Evolutionary conservation across 2,888 invertebrate species (phyloP).

Genomic region (Andricus quercusramuli): DNA sequence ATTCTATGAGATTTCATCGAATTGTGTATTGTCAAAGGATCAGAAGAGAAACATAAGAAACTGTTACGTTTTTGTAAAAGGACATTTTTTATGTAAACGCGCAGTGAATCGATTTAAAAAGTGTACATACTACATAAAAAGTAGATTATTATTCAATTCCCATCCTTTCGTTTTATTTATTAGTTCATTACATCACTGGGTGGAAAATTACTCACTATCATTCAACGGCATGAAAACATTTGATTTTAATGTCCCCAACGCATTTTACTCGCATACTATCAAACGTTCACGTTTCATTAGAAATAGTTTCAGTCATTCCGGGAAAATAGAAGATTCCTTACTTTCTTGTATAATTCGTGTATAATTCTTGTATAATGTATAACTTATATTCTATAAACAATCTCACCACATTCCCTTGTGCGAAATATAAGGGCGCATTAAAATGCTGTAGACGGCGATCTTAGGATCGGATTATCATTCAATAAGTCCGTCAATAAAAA

Average conservation of each 20-base stretch:
- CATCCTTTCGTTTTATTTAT: conserved; percentile 30
- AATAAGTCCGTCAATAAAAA: not conserved
- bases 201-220: conserved; percentile 3
- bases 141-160: conserved; percentile 35
- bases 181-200: conserved; percentile 6
- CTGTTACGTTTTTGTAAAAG: conserved; percentile 20
- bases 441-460: conserved; percentile 5
- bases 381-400: conserved; percentile 29
- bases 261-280: not conserved
- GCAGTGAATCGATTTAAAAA: conserved; percentile 25
- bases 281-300: not conserved
- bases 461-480: not conserved
- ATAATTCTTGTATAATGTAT: conserved; percentile 1
- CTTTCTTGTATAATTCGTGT: conserved; percentile 1
- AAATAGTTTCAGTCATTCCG: conserved; percentile 21
- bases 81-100: conserved; percentile 31
- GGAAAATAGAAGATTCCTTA: conserved; percentile 19
- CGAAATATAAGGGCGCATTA: not conserved
- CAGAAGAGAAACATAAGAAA: conserved; percentile 28
- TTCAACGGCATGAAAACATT: not conserved
- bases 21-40: conserved; percentile 15
- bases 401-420: conserved; percentile 22
- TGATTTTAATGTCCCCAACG: not conserved
- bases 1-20: conserved; percentile 28
- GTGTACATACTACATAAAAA: conserved; percentile 38